These are phyloP conservation scores for Lagodon rhomboides DNA, from an alignment of 2,797 vertebrate genomes.

Conservation along the genomic window DNA sequence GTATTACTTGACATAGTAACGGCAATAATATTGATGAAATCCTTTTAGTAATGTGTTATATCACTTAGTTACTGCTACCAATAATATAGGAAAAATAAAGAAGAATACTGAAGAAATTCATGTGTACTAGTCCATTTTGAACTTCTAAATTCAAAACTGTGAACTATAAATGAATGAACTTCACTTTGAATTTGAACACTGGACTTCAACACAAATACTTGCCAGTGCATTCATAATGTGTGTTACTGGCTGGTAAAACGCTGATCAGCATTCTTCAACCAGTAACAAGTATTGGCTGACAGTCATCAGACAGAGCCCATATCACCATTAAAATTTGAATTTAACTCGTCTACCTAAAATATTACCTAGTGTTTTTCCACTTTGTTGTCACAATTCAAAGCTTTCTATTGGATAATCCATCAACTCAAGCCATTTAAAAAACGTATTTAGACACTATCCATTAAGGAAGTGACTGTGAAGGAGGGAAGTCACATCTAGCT, in stretches of 20 bases:
- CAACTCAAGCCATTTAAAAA: constrained; percentile 57
- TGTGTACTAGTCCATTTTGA: too few species aligned
- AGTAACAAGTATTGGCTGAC: background rate
- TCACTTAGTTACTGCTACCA: too few species aligned
- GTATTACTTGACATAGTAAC: too few species aligned
- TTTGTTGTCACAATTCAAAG: constrained; percentile 47
- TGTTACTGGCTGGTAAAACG: background rate
- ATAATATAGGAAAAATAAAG: too few species aligned
- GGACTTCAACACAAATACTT: background rate
- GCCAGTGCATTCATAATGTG: background rate
- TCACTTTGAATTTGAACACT: too few species aligned
- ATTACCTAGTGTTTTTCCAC: background rate
- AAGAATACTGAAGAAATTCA: too few species aligned
- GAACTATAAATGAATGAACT: too few species aligned
- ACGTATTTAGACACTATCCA: constrained; percentile 67
- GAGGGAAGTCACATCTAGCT: constrained; percentile 63
- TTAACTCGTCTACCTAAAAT: constrained; percentile 15
- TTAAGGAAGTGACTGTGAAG: constrained; percentile 76
- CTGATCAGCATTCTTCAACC: background rate
- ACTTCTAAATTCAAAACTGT: too few species aligned
- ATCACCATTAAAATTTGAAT: constrained; percentile 20
- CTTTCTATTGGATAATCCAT: constrained; percentile 60
- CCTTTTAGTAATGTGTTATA: too few species aligned
- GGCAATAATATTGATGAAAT: too few species aligned
- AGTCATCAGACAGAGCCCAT: constrained; percentile 1